phyloP scores from a whole-genome alignment of 2,113 vertebrate species.

The Orthonyx spaldingii region DNA sequence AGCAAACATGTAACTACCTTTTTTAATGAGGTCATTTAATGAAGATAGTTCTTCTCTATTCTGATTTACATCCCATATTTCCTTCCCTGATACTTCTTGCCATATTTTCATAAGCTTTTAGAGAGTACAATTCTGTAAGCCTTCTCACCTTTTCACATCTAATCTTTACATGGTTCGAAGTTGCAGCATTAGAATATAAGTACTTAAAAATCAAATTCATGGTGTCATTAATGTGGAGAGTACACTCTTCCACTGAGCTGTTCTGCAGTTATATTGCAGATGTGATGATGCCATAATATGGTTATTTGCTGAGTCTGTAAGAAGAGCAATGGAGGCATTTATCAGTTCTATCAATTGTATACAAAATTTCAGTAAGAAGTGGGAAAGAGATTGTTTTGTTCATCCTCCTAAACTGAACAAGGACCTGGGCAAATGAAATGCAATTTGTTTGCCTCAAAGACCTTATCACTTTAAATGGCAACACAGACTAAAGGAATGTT shows the following conservation, averaged over 20 bases:
- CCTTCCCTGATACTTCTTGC: not conserved
- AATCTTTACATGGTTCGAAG: not conserved
- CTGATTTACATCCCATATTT: not conserved
- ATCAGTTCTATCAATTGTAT: not conserved
- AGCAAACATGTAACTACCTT: conserved; percentile 10
- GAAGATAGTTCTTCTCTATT: not conserved
- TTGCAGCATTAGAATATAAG: not conserved
- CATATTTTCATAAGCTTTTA: not conserved
- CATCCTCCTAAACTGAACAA: not conserved
- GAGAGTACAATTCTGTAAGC: not conserved
- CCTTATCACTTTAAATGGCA: not conserved
- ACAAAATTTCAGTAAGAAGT: not conserved
- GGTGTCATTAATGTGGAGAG: not conserved
- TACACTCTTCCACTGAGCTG: not conserved
- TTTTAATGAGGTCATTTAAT: conserved; percentile 22
- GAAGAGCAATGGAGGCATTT: not conserved
- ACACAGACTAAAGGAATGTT: not conserved
- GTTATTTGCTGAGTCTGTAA: not conserved
- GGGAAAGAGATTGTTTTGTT: not conserved
- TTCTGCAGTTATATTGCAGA: not conserved
- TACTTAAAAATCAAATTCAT: not conserved
- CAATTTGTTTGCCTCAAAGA: not conserved
- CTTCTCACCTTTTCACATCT: not conserved
- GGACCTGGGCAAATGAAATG: not conserved
- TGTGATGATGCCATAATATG: not conserved